Conservation (phyloP, 2,113 vertebrate species). For the Natator depressus region DNA sequence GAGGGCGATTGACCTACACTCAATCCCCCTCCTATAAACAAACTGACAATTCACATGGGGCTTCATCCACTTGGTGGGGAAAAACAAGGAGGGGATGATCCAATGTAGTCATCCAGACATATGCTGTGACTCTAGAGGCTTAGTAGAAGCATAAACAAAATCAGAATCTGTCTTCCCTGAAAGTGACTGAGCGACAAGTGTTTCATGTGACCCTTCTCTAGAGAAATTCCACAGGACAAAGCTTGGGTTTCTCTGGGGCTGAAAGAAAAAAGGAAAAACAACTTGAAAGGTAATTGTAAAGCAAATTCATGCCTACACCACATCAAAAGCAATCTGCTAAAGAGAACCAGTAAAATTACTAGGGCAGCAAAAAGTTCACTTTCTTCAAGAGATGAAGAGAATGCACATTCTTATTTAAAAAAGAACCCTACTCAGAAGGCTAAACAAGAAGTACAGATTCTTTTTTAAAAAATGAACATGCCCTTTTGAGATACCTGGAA, state of each 20-base stretch:
- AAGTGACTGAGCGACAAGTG: slow-evolving; percentile 59
- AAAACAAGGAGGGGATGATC: slow-evolving; percentile 46
- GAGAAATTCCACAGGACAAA: slow-evolving; percentile 55
- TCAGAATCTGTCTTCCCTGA: slow-evolving; percentile 60
- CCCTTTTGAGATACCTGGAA: slow-evolving; percentile 9
- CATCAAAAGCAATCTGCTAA: slow-evolving; percentile 34
- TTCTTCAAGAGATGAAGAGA: slow-evolving; percentile 18
- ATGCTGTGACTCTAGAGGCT: slow-evolving; percentile 25
- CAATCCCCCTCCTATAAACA: slow-evolving; percentile 29
- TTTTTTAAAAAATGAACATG: background rate
- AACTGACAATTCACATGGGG: slow-evolving; percentile 24
- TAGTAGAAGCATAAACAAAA: slow-evolving; percentile 58
- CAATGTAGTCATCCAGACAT: slow-evolving; percentile 55
- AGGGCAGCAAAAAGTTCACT: background rate
- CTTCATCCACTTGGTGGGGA: slow-evolving; percentile 22
- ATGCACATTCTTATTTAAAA: background rate
- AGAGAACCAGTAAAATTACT: slow-evolving; percentile 25
- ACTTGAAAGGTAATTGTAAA: slow-evolving; percentile 21
- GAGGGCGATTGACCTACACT: background rate
- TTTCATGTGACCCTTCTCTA: slow-evolving; percentile 54
- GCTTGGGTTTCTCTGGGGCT: slow-evolving; percentile 16
- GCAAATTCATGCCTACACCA: background rate
- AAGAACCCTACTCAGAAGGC: background rate
- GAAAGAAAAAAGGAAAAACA: slow-evolving; percentile 33
- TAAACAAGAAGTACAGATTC: background rate